A percentile compares a stretch with the other conserved stretches of the same genome.
Evolutionary conservation across 2,113 vertebrate species (phyloP).

Genomic region (Marcusenius ussheri): DNA sequence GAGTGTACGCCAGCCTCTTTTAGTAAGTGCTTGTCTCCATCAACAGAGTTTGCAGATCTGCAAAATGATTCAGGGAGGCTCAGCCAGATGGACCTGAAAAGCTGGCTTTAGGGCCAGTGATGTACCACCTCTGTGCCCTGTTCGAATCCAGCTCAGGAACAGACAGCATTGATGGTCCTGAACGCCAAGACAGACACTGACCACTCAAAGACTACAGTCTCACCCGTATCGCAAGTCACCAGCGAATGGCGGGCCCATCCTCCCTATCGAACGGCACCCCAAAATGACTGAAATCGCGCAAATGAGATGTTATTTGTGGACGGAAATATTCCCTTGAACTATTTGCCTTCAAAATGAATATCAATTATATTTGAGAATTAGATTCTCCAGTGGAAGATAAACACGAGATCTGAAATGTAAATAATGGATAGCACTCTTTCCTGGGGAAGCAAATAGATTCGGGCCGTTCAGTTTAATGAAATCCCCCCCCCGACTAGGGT

Average conservation of each 20-base stretch:
- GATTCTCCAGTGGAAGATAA: constrained; percentile 38
- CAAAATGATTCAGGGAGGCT: background rate
- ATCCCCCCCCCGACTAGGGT: background rate
- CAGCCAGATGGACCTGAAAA: background rate
- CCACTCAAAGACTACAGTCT: background rate
- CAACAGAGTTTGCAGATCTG: background rate
- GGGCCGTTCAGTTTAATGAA: constrained; percentile 11
- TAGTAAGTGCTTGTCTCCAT: background rate
- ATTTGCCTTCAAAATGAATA: constrained; percentile 54
- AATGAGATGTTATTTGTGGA: constrained; percentile 38
- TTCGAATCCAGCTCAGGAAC: background rate
- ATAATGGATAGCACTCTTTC: constrained; percentile 36
- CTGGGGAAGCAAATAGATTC: constrained; percentile 18
- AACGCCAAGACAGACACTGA: background rate
- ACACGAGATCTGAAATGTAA: constrained; percentile 47
- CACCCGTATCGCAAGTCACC: background rate
- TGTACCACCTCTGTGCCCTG: background rate
- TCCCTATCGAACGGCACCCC: constrained; percentile 21
- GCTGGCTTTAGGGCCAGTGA: background rate
- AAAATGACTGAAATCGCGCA: constrained; percentile 35
- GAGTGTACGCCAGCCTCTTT: background rate
- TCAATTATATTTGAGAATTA: constrained; percentile 53
- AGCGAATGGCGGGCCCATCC: constrained; percentile 22
- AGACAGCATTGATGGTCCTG: background rate
- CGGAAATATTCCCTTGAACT: constrained; percentile 48